Evolutionary conservation across 2,888 invertebrate genomes (phyloP).

Genomic region (Schizaphis graminum): DNA sequence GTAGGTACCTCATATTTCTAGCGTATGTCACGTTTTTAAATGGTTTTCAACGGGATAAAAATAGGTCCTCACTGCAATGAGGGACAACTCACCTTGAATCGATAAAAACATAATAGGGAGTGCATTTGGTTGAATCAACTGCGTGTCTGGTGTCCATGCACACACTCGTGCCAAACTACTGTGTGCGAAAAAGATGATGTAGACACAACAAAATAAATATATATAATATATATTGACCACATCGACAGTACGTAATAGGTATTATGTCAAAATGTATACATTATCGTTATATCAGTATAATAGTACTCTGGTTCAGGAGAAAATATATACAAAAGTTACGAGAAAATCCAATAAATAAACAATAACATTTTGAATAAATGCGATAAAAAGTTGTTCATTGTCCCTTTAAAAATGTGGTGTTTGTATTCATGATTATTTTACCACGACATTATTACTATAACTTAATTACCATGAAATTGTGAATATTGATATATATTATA

Average conservation of each 20-base stretch:
- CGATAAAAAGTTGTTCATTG: not conserved
- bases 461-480: too few relatives aligned
- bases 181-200: not conserved
- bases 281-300: not conserved
- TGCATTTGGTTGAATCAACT: not conserved
- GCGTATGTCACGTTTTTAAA: not conserved
- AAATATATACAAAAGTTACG: not conserved
- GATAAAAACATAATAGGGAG: not conserved
- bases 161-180: not conserved
- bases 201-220: not conserved
- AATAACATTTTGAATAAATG: not conserved
- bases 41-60: not conserved
- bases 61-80: not conserved
- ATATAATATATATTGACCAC: constrained; percentile 2
- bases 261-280: constrained; percentile 4
- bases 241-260: constrained; percentile 10
- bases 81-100: not conserved
- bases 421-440: too few relatives aligned
- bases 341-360: not conserved
- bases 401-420: not conserved
- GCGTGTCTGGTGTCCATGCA: not conserved
- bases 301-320: not conserved
- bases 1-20: not conserved
- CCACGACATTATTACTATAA: too few relatives aligned
- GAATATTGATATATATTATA: not conserved